phyloP scores from a whole-genome alignment of 1,140 invertebrate genomes.

The Trichomalopsis sarcophagae region DNA sequence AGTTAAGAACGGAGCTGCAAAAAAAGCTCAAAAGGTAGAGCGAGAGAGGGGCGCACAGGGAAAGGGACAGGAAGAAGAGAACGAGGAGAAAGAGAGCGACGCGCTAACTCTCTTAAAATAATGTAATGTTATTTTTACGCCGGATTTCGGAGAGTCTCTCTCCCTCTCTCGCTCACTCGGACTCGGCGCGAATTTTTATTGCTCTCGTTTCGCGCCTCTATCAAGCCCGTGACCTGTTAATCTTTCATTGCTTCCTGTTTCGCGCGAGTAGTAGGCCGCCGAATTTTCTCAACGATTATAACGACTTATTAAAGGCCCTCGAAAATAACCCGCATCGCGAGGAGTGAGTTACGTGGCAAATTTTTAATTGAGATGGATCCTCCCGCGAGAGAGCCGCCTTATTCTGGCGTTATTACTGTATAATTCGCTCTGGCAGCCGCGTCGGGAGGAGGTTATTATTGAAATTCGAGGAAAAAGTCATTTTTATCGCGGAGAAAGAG shows the following conservation, averaged over 20 bases:
- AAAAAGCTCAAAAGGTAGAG: not conserved
- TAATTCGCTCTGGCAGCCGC: not conserved
- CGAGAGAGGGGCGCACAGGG: not conserved
- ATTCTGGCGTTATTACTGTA: not conserved
- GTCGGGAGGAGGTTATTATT: not conserved
- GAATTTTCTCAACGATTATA: conserved; percentile 29
- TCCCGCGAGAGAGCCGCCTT: not conserved
- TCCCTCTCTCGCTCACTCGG: not conserved
- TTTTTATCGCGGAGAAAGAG: not conserved
- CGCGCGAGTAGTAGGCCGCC: not conserved
- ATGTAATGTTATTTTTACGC: conserved; percentile 53
- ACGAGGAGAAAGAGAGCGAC: not conserved
- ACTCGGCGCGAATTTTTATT: conserved; percentile 31
- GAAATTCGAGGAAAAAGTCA: conserved; percentile 2
- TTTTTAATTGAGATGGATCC: conserved; percentile 41
- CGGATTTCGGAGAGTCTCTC: conserved; percentile 33
- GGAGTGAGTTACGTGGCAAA: not conserved
- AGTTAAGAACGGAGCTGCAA: not conserved
- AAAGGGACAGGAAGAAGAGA: conserved; percentile 31
- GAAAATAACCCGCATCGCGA: not conserved
- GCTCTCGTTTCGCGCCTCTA: not conserved
- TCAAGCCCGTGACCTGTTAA: conserved; percentile 24
- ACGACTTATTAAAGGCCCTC: conserved; percentile 42
- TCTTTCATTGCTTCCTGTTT: conserved; percentile 40
- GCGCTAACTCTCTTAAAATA: conserved; percentile 50